phyloP scores from a whole-genome alignment of 2,797 vertebrate species.

The Danio aesculapii region DNA sequence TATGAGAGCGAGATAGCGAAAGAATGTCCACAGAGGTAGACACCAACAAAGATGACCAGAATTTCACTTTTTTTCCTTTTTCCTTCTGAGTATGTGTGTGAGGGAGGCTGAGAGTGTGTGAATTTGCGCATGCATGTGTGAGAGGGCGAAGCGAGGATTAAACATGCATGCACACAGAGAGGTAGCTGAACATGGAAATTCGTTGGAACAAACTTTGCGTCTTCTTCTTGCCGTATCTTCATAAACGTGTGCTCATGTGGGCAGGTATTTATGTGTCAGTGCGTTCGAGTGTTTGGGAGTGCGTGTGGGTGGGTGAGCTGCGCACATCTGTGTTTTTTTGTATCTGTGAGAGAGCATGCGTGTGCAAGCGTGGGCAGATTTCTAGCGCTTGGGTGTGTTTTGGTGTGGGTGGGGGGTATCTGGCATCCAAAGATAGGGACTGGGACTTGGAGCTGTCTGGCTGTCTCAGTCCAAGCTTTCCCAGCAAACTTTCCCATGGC shows the following conservation, averaged over 20 bases:
- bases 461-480: slow-evolving; percentile 48
- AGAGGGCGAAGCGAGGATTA: slow-evolving; percentile 14
- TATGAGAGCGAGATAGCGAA: neutral
- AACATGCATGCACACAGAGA: neutral
- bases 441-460: slow-evolving; percentile 58
- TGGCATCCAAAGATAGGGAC: slow-evolving; percentile 61
- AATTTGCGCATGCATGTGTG: slow-evolving; percentile 19
- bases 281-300: slow-evolving; percentile 57
- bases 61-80: slow-evolving; percentile 1
- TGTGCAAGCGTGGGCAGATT: slow-evolving; percentile 57
- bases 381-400: slow-evolving; percentile 63
- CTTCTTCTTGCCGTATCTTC: slow-evolving; percentile 46
- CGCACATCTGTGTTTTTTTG: slow-evolving; percentile 65
- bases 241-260: slow-evolving; percentile 55
- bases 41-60: slow-evolving; percentile 22
- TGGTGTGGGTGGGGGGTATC: slow-evolving; percentile 56
- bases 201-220: slow-evolving; percentile 45
- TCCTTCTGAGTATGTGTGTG: neutral
- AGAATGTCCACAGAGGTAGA: slow-evolving; percentile 28
- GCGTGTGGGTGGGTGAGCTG: slow-evolving; percentile 62
- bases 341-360: slow-evolving; percentile 52
- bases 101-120: slow-evolving; percentile 39
- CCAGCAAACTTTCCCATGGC: slow-evolving; percentile 62
- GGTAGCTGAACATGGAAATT: slow-evolving; percentile 43
- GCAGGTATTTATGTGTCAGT: slow-evolving; percentile 65